phyloP scores from a whole-genome alignment of 2,888 invertebrate species.

The Ectemnius lituratus region DNA sequence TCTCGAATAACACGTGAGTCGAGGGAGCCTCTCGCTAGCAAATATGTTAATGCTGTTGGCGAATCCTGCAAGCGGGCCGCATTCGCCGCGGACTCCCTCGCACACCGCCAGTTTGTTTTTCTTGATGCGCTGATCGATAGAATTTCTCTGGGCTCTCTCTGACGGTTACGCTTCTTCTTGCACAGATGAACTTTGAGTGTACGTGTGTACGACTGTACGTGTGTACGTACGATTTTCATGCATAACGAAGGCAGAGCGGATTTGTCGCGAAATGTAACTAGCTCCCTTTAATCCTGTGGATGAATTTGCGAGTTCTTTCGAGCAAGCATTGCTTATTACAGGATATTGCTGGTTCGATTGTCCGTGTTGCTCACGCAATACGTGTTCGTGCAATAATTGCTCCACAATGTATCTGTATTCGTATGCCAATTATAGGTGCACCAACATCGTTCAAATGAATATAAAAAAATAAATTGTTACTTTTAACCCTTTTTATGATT shows the following conservation, averaged over 20 bases:
- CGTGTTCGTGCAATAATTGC: no score
- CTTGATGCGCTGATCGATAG: constrained; percentile 37
- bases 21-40: constrained; percentile 33
- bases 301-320: constrained; percentile 28
- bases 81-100: constrained; percentile 30
- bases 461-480: no score
- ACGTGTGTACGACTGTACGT: constrained; percentile 18
- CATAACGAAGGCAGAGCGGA: constrained; percentile 2
- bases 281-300: constrained; percentile 14
- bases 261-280: constrained; percentile 28
- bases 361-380: no score
- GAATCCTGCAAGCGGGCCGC: constrained; percentile 26
- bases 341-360: no score
- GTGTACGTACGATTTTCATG: constrained; percentile 4
- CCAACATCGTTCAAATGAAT: no score
- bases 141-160: constrained; percentile 31
- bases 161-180: constrained; percentile 3
- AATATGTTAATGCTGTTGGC: constrained; percentile 47
- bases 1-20: constrained; percentile 55
- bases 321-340: not conserved
- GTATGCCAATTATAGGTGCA: no score
- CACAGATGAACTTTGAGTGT: not conserved
- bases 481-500: constrained; percentile 12
- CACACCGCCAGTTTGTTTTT: constrained; percentile 34
- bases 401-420: no score